phyloP scores from a whole-genome alignment of 92 coral and sea anemone genomes.

The Epizoanthus scotinus region DNA sequence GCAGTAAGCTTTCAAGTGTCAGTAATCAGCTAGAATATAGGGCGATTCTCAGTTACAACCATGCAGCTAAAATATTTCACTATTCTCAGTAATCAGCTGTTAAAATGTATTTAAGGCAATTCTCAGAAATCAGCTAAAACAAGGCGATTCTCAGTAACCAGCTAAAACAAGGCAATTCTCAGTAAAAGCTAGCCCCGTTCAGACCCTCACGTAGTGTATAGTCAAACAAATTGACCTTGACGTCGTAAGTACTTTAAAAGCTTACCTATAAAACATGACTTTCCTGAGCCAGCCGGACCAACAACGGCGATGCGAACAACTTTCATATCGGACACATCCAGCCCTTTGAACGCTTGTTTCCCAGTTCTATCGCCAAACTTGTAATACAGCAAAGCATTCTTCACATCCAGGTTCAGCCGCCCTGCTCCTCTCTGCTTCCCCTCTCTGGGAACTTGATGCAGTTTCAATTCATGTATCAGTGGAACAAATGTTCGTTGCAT shows the following conservation, averaged over 20 bases:
- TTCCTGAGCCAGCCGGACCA: constrained; percentile 87
- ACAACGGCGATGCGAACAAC: constrained; percentile 67
- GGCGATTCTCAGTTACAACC: too few relatives aligned
- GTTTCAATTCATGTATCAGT: constrained; percentile 8
- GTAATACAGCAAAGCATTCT: constrained; percentile 55
- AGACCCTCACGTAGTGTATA: background rate
- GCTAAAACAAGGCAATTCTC: too few relatives aligned
- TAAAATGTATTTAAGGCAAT: too few relatives aligned
- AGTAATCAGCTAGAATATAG: too few relatives aligned
- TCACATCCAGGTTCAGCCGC: constrained; percentile 33
- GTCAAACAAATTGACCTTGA: too few relatives aligned
- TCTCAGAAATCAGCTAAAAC: too few relatives aligned
- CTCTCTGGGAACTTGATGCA: constrained; percentile 15
- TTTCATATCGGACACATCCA: constrained; percentile 64
- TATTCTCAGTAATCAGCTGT: too few relatives aligned
- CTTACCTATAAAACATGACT: constrained; percentile 85
- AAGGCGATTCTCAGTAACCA: too few relatives aligned
- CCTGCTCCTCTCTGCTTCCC: background rate
- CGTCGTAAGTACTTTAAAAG: too few relatives aligned
- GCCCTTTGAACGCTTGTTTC: constrained; percentile 43
- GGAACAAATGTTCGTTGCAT: constrained; percentile 12
- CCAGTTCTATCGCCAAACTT: constrained; percentile 55
- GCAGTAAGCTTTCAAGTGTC: too few relatives aligned
- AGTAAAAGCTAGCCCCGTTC: too few relatives aligned
- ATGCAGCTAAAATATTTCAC: too few relatives aligned